Percentiles rank a stretch among this genome's conserved stretches.
Conservation (phyloP, 2,113 vertebrate genomes). For the Cottus gobio region DNA sequence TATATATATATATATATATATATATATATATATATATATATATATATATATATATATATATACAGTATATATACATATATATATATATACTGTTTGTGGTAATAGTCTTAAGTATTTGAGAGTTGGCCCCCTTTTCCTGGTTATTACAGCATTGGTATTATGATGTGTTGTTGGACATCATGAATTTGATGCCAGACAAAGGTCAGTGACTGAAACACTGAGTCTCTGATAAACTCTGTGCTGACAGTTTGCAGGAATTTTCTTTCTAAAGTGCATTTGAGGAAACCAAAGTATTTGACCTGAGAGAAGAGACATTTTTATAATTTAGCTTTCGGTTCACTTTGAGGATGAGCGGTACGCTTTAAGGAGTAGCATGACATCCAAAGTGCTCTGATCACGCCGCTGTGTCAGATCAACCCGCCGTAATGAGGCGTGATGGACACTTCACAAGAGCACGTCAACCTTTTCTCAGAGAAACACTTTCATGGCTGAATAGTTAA, state of each 20-base stretch:
- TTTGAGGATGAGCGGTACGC: background rate
- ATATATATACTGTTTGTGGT: background rate
- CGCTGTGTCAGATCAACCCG: conserved; percentile 14
- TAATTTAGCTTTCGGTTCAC: background rate
- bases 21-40: no score
- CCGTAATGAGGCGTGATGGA: conserved; percentile 26
- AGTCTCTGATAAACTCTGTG: background rate
- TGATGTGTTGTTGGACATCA: background rate
- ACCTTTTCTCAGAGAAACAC: conserved; percentile 30
- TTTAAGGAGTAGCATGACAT: conserved; percentile 3
- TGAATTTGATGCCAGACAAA: background rate
- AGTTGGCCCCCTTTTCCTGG: no score
- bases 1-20: no score
- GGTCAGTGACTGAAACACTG: background rate
- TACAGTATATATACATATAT: no score
- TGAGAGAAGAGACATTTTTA: background rate
- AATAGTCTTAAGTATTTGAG: background rate
- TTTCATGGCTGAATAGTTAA: conserved; percentile 41
- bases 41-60: no score
- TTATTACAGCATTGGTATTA: background rate
- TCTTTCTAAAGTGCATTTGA: background rate
- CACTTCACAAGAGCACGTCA: conserved; percentile 12
- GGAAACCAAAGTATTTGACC: background rate
- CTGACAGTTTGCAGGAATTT: background rate
- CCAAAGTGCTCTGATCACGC: conserved; percentile 11